Percentiles rank a stretch among this genome's conserved stretches.
Conservation (phyloP, 2,888 invertebrate genomes). For the Pheosia gnoma region DNA sequence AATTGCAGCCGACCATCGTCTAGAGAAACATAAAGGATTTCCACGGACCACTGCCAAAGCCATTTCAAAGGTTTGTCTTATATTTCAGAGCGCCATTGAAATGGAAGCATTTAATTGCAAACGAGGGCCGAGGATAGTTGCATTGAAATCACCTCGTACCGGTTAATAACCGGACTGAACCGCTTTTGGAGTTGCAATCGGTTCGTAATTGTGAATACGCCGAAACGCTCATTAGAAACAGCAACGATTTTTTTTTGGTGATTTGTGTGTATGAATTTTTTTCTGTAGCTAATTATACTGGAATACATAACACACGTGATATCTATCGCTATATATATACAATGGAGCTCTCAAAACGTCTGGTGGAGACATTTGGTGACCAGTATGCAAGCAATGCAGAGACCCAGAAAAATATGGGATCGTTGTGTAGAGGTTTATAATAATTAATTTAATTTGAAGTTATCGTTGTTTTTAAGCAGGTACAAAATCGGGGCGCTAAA, state of each 20-base stretch:
- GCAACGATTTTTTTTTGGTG: background rate
- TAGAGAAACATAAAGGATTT: constrained; percentile 12
- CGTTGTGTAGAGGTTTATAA: no score
- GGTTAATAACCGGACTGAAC: constrained; percentile 44
- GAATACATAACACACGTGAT: no score
- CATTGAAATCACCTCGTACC: constrained; percentile 59
- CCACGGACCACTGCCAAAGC: constrained; percentile 32
- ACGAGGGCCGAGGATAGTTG: constrained; percentile 47
- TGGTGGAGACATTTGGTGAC: no score
- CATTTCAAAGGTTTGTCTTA: constrained; percentile 45
- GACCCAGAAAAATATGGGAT: no score
- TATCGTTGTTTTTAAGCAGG: no score
- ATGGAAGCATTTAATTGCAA: constrained; percentile 70
- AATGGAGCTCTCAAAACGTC: no score
- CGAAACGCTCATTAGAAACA: background rate
- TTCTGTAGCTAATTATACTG: no score
- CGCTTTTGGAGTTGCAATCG: constrained; percentile 30
- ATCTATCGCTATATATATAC: no score
- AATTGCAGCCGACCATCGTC: background rate
- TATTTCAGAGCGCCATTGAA: constrained; percentile 58
- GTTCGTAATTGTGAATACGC: constrained; percentile 23
- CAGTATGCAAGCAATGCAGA: no score
- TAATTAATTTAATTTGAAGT: no score
- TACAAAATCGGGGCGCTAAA: no score
- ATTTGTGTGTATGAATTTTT: no score